A percentile compares a stretch with the other conserved stretches of the same genome.
phyloP scores from a whole-genome alignment of 2,797 vertebrate genomes.

The Pangasius macronema region DNA sequence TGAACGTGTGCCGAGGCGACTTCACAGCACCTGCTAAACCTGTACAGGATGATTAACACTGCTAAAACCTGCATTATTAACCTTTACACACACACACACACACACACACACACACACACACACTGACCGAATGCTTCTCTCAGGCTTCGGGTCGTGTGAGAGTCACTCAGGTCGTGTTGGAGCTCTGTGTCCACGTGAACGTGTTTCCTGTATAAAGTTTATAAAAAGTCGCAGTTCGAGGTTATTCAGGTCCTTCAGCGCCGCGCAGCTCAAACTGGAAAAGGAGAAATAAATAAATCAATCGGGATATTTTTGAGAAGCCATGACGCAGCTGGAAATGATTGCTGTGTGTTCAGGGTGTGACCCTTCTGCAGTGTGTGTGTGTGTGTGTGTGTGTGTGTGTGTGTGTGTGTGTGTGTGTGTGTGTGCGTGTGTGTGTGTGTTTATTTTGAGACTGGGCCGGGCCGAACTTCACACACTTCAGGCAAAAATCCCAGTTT shows the following conservation, averaged over 20 bases:
- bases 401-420: slow-evolving; percentile 10
- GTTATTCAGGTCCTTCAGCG: background rate
- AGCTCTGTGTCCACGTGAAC: background rate
- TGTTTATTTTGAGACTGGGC: slow-evolving; percentile 39
- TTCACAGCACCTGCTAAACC: too few species aligned
- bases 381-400: slow-evolving; percentile 10
- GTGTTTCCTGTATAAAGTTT: too few species aligned
- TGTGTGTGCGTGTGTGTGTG: slow-evolving; percentile 13
- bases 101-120: too few species aligned
- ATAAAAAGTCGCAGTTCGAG: background rate
- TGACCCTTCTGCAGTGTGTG: slow-evolving; percentile 18
- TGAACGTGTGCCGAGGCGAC: background rate
- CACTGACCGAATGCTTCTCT: background rate
- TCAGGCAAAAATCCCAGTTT: slow-evolving; percentile 17
- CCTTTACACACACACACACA: too few species aligned
- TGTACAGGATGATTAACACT: too few species aligned
- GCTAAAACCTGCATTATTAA: background rate
- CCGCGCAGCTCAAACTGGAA: background rate
- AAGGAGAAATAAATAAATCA: slow-evolving; percentile 15
- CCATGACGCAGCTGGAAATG: slow-evolving; percentile 36
- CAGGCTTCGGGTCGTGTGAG: background rate
- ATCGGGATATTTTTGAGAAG: slow-evolving; percentile 11
- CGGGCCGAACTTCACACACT: slow-evolving; percentile 2
- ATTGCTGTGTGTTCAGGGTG: slow-evolving; percentile 33
- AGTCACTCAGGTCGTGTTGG: background rate